Base-by-base conservation (phyloP, 2,888 invertebrate species). In the Spodoptera littoralis region DNA sequence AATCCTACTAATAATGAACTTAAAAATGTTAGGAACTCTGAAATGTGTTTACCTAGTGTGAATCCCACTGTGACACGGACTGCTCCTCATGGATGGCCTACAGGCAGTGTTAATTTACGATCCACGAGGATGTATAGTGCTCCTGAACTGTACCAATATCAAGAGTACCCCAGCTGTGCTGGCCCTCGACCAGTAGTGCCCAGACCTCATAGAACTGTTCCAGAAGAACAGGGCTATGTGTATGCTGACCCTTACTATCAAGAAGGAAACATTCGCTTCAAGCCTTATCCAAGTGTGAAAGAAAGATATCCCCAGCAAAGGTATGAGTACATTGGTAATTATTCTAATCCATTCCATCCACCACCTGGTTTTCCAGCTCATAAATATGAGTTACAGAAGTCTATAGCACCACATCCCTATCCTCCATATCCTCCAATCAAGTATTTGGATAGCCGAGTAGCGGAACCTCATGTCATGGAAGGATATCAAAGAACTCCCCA, bases 271-370 rank as follows among this genome's bases (percentile, higher is more conserved):
- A 81, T 91, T 57, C 85, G 94, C 11, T 94, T 86, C 79, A 94
- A 94, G 79, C 93, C 94, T 44, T 95, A 94, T 74, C 92, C 93
- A 65, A 77, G 83, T 63, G 70, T 88, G 30, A 95, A 94, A 80
- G 94, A 94, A 57, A 85, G 92, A 67, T 90, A 88, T 79, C 88
- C 88, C 60, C 93, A 90, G 69, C 69, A 89, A 81, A 92, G 94
- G 91, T 95, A 94, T 92, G 94, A 94, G 70, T 94, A 92, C 88
- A 80, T 92, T 76, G 80, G 80, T 86, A 93, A 92, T 84, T 93
- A 90, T 83, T 70, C 90, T 65, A 90, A 86, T 79, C 84, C 90
- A 74, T 92, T 90, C 77, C 92, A 92, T 77, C 88, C 92, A 62
- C 88, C 88, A 43, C 83, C 88, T 60, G 79, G 89, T 48, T 88